Base-by-base conservation (phyloP, 2,797 vertebrate genomes). In the Pempheris klunzingeri region DNA sequence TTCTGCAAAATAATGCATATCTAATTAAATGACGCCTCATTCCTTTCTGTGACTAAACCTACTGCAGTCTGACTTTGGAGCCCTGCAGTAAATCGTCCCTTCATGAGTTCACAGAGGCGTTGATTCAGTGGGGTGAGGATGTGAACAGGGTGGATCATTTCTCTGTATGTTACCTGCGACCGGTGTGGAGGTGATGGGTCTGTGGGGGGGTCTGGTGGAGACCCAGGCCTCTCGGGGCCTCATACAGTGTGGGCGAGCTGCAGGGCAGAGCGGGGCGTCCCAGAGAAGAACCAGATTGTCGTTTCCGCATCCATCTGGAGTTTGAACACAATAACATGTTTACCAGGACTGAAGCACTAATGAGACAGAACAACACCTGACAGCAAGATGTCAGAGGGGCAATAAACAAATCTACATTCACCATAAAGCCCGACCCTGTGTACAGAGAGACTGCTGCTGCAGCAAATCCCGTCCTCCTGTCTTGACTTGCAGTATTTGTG, bases 221-320 rank as follows among this genome's bases (percentile, higher is more conserved):
- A 30, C 13, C n/a, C 17, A 14, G 47, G 30, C 13, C 1, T 60
- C 43, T 22, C 4, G 38, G 6, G n/a, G 44, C 4, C 44, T 78
- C 53, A 14, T n/a, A 11, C 8, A n/a, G n/a, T n/a, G n/a, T n/a
- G 38, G 41, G 46, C 2, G 7, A 61, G 24, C 18, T 70, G 54
- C 59, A 36, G 30, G 41, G 15, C 4, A 50, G 8, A 74, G 9
- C 24, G 30, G 1, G 22, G 55, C 5, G 9, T 24, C 55, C 34
- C 34, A 54, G 13, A 18, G 15, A 28, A n/a, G 24, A 58, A 49
- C 41, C 22, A 20, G 22, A 44, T 3, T 11, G 18, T 14, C 44
- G 24, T 7, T 60, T 60, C 55, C 59, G 44, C 12, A 61, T 39
- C 61, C 82, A 85, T 67, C 70, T 72, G 62, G 4, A 69, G 22